phyloP scores from a whole-genome alignment of 2,113 vertebrate genomes.

The Calypte anna region DNA sequence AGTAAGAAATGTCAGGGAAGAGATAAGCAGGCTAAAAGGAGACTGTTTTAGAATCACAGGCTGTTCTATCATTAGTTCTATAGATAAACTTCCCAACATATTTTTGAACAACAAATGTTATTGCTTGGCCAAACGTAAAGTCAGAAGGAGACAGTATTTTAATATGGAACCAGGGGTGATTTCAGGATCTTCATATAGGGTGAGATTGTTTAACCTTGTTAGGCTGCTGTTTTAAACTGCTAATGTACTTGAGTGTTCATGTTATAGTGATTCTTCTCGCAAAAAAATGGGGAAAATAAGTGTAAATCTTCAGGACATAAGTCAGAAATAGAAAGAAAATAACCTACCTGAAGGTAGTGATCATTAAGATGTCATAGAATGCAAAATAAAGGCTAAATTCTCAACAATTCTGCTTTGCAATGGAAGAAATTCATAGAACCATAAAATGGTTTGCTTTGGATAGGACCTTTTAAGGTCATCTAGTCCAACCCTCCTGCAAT shows the following conservation, averaged over 20 bases:
- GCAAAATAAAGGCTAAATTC: not conserved
- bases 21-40: slow-evolving; percentile 75
- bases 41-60: slow-evolving; percentile 42
- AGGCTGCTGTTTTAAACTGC: not conserved
- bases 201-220: not conserved
- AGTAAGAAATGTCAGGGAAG: slow-evolving; percentile 71
- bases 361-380: not conserved
- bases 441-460: not conserved
- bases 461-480: not conserved
- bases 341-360: not conserved
- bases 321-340: not conserved
- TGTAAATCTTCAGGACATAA: not conserved
- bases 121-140: slow-evolving; percentile 1
- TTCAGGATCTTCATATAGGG: not conserved
- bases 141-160: slow-evolving; percentile 5
- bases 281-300: not conserved
- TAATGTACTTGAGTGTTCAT: not conserved
- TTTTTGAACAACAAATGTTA: slow-evolving; percentile 50
- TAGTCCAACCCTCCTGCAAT: not conserved
- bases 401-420: not conserved
- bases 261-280: not conserved
- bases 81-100: slow-evolving; percentile 63
- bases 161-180: not conserved
- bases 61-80: slow-evolving; percentile 68
- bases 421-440: not conserved